Evolutionary conservation across 1,140 invertebrate species (phyloP).

Genomic region (Nasonia longicornis): DNA sequence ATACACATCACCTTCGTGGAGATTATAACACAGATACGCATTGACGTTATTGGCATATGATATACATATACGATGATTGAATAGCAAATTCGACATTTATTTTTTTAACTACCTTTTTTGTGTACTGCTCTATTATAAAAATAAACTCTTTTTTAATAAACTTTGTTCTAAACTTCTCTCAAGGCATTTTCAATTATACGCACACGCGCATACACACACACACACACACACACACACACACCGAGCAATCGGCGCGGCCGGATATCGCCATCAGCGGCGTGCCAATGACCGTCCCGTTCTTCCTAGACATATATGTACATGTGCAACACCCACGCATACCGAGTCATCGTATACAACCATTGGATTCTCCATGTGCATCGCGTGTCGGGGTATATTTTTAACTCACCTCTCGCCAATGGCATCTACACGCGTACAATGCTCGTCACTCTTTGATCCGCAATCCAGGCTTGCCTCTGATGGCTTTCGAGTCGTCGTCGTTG

Average conservation of each 20-base stretch:
- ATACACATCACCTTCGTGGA: too few species aligned
- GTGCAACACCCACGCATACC: background rate
- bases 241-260: too few species aligned
- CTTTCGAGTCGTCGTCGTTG: too few species aligned
- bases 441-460: background rate
- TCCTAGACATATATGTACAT: too few species aligned
- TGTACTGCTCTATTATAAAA: slow-evolving; percentile 6
- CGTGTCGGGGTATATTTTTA: background rate
- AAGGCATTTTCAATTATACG: background rate
- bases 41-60: background rate
- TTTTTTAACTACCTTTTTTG: slow-evolving; percentile 26
- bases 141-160: slow-evolving; percentile 16
- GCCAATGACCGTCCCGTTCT: background rate
- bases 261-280: background rate
- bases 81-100: slow-evolving; percentile 19
- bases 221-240: background rate
- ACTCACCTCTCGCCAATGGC: background rate
- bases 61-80: background rate
- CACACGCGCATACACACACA: too few species aligned
- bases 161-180: slow-evolving; percentile 14
- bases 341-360: background rate
- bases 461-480: background rate
- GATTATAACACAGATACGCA: background rate
- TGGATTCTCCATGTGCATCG: background rate
- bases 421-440: background rate